Conservation (phyloP, 2,888 invertebrate genomes). For the Drosophila aldrichi region DNA sequence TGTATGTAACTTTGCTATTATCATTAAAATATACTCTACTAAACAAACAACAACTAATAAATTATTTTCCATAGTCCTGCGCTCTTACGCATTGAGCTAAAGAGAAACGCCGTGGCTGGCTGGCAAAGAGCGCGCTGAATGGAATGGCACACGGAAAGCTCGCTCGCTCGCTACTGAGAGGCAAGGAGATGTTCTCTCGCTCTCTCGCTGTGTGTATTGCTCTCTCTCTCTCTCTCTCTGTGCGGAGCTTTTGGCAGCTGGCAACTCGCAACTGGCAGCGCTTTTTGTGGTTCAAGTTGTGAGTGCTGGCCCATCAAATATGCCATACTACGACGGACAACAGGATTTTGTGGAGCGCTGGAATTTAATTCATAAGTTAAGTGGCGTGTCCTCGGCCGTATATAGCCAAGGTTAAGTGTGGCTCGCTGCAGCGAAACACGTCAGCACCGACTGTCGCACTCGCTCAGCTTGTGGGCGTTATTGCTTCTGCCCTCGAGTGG, state of each 20-base stretch:
- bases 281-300: conserved; percentile 65
- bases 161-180: neutral
- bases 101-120: conserved; percentile 36
- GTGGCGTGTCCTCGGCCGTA: conserved; percentile 74
- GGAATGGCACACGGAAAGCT: conserved; percentile 53
- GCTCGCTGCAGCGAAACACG: conserved; percentile 52
- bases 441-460: conserved; percentile 44
- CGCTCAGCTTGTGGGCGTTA: conserved; percentile 30
- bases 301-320: conserved; percentile 48
- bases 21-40: no score
- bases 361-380: conserved; percentile 77
- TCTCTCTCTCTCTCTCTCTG: no score
- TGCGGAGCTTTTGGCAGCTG: conserved; percentile 14
- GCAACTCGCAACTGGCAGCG: conserved; percentile 9
- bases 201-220: conserved; percentile 1
- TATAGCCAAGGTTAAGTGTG: conserved; percentile 75
- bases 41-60: conserved; percentile 18
- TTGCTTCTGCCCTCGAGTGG: conserved; percentile 12
- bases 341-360: conserved; percentile 53
- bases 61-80: neutral
- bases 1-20: neutral
- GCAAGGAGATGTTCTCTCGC: neutral
- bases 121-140: conserved; percentile 60
- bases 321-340: conserved; percentile 33
- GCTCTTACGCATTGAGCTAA: neutral